Evolutionary conservation across 2,797 vertebrate species (phyloP), one percentile per base, ranked within the genome.

Genomic region (Smutsia temminckii): DNA sequence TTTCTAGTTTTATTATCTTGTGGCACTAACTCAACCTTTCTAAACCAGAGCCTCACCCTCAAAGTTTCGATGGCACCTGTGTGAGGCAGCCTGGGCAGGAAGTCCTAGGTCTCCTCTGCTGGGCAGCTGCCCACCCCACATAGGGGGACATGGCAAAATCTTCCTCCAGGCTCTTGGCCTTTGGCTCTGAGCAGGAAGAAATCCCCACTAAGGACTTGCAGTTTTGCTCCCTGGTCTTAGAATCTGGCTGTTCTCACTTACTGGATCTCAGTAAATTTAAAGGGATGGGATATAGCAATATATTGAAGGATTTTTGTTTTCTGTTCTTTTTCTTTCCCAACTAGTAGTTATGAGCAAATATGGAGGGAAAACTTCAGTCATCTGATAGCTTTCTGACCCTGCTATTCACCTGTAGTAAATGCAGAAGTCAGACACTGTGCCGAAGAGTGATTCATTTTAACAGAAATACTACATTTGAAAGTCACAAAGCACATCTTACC

Each of bases 401-500:
- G 25, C 16, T 21, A 78, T 61, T 91, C 64, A 46, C 86, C 29
- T 63, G 42, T 13, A 69, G 21, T 84, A 91, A 86, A 89, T 86
- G 92, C 63, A 71, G 49, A 95, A 71, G 59, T 66, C 25, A 80
- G 46, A 68, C 29, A 51, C 55, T 85, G 17, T 71, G 77, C 57
- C 37, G 59, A 77, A 72, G 29, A 75, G 20, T 81, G 64, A 64
- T 49, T 83, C 27, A 68, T 84, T 83, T 80, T 85, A 93, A 94
- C 34, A 92, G 77, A 94, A 95, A 57, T 53, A 55, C 32, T 87
- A 14, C 37, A 72, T 74, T 83, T 42, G 72, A 84, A 96, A 75
- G 32, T 81, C 78, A 85, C 37, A 79, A 94, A 85, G 12, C 29
- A 34, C 8, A 32, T 59, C 46, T 75, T 72, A 92, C 37, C 79